Base-by-base conservation (phyloP, 2,113 vertebrate species). In the Laticauda laticaudata region DNA sequence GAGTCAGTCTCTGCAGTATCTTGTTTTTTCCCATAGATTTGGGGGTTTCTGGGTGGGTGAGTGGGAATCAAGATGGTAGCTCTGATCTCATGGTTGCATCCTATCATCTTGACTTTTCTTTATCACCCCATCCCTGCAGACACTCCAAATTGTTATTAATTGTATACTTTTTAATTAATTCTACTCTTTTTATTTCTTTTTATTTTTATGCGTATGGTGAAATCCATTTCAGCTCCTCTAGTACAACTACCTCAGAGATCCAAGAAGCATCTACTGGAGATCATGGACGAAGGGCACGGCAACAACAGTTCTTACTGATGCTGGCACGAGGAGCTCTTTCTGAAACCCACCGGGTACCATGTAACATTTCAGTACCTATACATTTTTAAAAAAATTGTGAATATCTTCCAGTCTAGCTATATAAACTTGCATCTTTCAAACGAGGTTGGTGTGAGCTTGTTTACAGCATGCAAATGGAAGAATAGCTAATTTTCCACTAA, bases 281-380 rank as follows among this genome's bases (percentile, higher is more conserved):
- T 89, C 98, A 97, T 20, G 98, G 96, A 1, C 98, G 90, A 93
- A 99, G 97, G 12, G 98, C 96, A 2, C 98, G 99, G 85, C 98
- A 99, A 93, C 98, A 99, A 14, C 99, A 99, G 95, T 98, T 99
- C 91, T 97, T 99, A 85, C 97, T 99, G 23, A 98, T 98, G 92
- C 93, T 98, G 98, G 94, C 98, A 97, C 93, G 98, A 57, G 98
- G 98, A 96, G 99, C 98, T 4, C 98, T 98, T 95, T 98, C 99
- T 0, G 99, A 99, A 96, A 98, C 97, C 91, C 98, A 98, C 88
- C 98, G 98, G 98, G 99, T 99, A 95, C 2, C 5, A 85, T 90
- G 89, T 86, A 86, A 91, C 94, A 95, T 89, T 88, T 95, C 81
- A 9, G 9, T 93, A 95, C 90, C 92, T 88, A 94, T 43, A 92